A percentile compares a stretch with the other conserved stretches of the same genome.
Conservation (phyloP, 1,140 invertebrate genomes). For the Ceratosolen fusciceps region DNA sequence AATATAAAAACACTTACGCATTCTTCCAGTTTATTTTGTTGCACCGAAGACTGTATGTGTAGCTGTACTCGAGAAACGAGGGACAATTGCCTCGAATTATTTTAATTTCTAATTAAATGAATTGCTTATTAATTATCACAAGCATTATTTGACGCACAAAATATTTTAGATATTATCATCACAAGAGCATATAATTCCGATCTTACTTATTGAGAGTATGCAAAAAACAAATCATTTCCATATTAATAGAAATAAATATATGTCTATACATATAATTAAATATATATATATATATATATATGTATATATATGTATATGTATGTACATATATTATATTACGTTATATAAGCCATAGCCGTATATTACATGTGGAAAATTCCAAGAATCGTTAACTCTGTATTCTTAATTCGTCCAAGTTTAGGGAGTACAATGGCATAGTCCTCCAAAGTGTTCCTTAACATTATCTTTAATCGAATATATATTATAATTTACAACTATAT, state of each 20-base stretch:
- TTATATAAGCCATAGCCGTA: not conserved
- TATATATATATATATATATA: too few species aligned
- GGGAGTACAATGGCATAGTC: not conserved
- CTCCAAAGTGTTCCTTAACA: not conserved
- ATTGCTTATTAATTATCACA: not conserved
- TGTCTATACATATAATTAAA: too few species aligned
- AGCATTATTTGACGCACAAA: not conserved
- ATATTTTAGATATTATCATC: not conserved
- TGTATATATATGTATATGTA: too few species aligned
- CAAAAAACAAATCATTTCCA: not conserved
- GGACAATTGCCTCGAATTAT: not conserved
- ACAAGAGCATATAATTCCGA: not conserved
- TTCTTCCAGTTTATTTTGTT: slow-evolving; percentile 2
- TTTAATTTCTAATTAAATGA: not conserved
- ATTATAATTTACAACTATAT: slow-evolving; percentile 5
- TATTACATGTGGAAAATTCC: not conserved
- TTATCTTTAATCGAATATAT: not conserved
- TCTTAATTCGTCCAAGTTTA: not conserved
- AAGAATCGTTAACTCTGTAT: not conserved
- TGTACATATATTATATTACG: not conserved
- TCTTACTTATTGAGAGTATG: not conserved
- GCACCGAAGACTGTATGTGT: not conserved
- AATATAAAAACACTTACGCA: not conserved
- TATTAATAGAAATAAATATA: not conserved
- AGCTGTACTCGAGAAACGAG: not conserved